These are phyloP conservation scores for Cecropterus lyciades DNA, from an alignment of 1,140 invertebrate genomes.

Conservation along the genomic window DNA sequence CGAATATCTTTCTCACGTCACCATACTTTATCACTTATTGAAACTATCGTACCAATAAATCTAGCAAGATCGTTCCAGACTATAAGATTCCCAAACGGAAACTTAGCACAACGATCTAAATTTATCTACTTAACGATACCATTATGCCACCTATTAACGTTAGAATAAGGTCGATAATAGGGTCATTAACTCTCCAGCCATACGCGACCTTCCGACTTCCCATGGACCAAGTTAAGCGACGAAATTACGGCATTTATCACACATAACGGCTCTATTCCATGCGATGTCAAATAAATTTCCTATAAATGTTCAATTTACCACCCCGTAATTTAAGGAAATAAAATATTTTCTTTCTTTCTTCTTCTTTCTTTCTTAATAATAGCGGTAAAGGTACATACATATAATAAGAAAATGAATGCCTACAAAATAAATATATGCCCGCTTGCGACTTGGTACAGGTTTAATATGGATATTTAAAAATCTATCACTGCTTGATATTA, in stretches of 20 bases:
- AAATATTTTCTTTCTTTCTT: too few relatives aligned
- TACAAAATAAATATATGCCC: too few relatives aligned
- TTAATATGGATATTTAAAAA: too few relatives aligned
- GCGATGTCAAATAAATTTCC: constrained; percentile 42
- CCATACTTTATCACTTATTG: constrained; percentile 1
- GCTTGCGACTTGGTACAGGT: too few relatives aligned
- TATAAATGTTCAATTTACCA: constrained; percentile 36
- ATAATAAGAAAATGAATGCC: too few relatives aligned
- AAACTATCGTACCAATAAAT: constrained; percentile 8
- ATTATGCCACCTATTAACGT: constrained; percentile 31
- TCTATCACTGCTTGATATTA: too few relatives aligned
- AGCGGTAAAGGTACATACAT: too few relatives aligned
- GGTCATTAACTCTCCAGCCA: constrained; percentile 25
- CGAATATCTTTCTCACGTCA: neutral
- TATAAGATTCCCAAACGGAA: constrained; percentile 29
- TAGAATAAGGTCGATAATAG: constrained; percentile 29
- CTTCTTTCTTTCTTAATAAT: too few relatives aligned
- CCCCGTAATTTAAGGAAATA: neutral
- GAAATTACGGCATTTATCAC: constrained; percentile 43
- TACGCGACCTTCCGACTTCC: constrained; percentile 26
- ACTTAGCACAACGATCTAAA: constrained; percentile 34
- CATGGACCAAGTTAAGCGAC: constrained; percentile 26
- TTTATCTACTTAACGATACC: constrained; percentile 26
- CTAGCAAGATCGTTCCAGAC: constrained; percentile 2
- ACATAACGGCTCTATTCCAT: constrained; percentile 37